Percentiles rank a stretch among this genome's conserved stretches.
Evolutionary conservation across 2,888 invertebrate genomes (phyloP).

Genomic region (Panzeria rudis): DNA sequence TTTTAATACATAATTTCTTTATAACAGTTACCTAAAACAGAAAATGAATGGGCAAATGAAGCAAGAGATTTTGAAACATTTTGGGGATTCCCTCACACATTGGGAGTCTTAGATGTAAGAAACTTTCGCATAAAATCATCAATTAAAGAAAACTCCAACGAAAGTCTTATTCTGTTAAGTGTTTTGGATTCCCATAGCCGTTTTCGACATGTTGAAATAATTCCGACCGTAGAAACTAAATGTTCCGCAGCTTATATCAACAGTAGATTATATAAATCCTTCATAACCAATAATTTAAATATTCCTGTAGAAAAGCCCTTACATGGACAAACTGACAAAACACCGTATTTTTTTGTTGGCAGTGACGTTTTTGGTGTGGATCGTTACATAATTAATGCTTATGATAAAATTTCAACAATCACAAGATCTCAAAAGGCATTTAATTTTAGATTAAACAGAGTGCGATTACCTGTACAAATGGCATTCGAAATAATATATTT

Average conservation of each 20-base stretch:
- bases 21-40: slow-evolving; percentile 7
- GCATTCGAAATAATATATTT: slow-evolving; percentile 53
- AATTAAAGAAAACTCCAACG: background rate
- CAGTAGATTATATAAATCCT: slow-evolving; percentile 32
- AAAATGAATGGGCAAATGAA: slow-evolving; percentile 14
- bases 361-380: slow-evolving; percentile 32
- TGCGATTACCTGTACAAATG: slow-evolving; percentile 40
- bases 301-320: slow-evolving; percentile 14
- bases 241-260: slow-evolving; percentile 1
- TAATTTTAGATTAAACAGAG: slow-evolving; percentile 52
- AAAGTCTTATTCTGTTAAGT: slow-evolving; percentile 32
- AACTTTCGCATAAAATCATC: slow-evolving; percentile 14
- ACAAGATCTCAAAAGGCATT: slow-evolving; percentile 40
- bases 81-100: slow-evolving; percentile 52
- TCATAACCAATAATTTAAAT: slow-evolving; percentile 3
- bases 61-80: slow-evolving; percentile 45
- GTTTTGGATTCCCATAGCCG: slow-evolving; percentile 51
- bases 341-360: slow-evolving; percentile 43
- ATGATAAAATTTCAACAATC: background rate
- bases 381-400: slow-evolving; percentile 26
- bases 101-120: slow-evolving; percentile 43
- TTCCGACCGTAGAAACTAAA: background rate
- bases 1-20: no score
- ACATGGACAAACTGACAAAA: slow-evolving; percentile 28
- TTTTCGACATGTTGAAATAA: slow-evolving; percentile 42